Evolutionary conservation across 2,797 vertebrate genomes (phyloP).

Genomic region (Crossoptilon crossoptilon): DNA sequence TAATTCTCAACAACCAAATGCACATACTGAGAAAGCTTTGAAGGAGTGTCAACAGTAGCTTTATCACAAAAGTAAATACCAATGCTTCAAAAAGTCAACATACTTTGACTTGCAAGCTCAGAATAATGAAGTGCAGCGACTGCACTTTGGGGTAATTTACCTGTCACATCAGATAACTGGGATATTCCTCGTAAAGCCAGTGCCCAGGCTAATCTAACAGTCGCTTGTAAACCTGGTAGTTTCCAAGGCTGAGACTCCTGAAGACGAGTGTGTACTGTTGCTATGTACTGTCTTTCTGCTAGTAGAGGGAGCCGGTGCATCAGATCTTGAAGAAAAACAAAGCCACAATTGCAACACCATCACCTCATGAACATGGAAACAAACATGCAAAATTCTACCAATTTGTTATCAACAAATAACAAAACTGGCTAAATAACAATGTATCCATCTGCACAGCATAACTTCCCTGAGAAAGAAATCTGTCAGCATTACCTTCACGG

Average conservation of each 20-base stretch:
- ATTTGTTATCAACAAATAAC: not conserved
- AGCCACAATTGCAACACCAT: not conserved
- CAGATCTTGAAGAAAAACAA: slow-evolving; percentile 83
- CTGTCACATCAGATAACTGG: slow-evolving; percentile 93
- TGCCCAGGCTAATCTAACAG: slow-evolving; percentile 93
- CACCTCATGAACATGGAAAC: not conserved
- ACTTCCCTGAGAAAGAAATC: not conserved
- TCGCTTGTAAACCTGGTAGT: slow-evolving; percentile 92
- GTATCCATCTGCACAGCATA: not conserved
- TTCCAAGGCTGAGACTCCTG: slow-evolving; percentile 93
- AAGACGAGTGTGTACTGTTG: slow-evolving; percentile 90
- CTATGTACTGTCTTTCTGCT: slow-evolving; percentile 93
- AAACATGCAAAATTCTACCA: not conserved
- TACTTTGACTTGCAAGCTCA: not conserved
- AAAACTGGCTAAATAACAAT: not conserved
- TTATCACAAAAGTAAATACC: not conserved
- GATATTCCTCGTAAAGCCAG: slow-evolving; percentile 93
- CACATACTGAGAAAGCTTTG: not conserved
- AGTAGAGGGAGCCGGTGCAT: slow-evolving; percentile 90
- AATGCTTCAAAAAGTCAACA: not conserved
- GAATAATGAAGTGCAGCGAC: not conserved
- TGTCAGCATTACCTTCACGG: slow-evolving; percentile 86
- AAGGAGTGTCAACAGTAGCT: not conserved
- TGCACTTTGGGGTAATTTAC: slow-evolving; percentile 74
- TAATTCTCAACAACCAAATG: not conserved